Conservation (phyloP, 1,140 invertebrate genomes). For the Lucilia sericata region DNA sequence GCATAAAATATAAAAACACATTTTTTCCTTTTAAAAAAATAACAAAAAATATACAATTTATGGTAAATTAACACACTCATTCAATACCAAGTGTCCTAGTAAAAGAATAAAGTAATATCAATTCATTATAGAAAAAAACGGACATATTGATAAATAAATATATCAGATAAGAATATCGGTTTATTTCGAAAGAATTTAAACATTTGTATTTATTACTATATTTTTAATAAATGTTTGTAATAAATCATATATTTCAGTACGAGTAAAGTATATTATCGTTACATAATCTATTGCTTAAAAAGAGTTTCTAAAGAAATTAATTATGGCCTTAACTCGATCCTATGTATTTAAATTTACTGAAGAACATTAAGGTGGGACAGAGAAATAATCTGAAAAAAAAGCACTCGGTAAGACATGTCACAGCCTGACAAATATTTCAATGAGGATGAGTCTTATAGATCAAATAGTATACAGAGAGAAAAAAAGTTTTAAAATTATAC, state of each 20-base stretch:
- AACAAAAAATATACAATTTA: background rate
- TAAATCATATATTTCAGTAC: background rate
- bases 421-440: too few relatives aligned
- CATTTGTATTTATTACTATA: too few relatives aligned
- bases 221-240: background rate
- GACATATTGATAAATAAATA: background rate
- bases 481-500: too few relatives aligned
- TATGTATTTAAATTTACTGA: background rate
- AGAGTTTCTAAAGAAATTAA: background rate
- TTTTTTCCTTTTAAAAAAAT: background rate
- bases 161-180: too few relatives aligned
- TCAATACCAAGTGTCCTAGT: background rate
- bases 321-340: background rate
- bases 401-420: too few relatives aligned
- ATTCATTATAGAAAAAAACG: background rate
- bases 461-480: too few relatives aligned
- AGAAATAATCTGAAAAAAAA: too few relatives aligned
- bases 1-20: background rate
- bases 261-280: background rate
- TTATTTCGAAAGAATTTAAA: too few relatives aligned
- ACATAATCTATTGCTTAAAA: background rate
- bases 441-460: too few relatives aligned
- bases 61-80: constrained; percentile 6
- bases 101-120: background rate
- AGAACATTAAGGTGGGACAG: too few relatives aligned